A percentile compares a stretch with the other conserved stretches of the same genome.
phyloP scores from a whole-genome alignment of 2,888 invertebrate species.

The Acrobasis suavella region DNA sequence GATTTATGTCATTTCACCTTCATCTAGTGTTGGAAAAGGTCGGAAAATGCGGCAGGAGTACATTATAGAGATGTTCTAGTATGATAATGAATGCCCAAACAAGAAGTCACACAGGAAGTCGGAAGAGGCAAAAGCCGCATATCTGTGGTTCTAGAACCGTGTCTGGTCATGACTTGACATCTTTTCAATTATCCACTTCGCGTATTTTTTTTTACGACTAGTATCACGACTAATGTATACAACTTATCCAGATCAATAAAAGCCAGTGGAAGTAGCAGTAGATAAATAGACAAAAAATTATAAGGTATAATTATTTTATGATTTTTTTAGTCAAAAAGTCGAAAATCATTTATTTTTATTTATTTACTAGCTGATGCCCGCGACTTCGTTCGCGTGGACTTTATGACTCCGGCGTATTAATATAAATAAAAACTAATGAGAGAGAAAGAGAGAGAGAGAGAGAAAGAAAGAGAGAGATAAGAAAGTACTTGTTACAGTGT shows the following conservation, averaged over 20 bases:
- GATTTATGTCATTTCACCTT: conserved; percentile 3
- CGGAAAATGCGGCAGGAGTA: conserved; percentile 4
- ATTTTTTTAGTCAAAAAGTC: too few relatives aligned
- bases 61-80: conserved; percentile 1
- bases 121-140: conserved; percentile 7
- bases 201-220: neutral
- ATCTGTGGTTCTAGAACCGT: neutral
- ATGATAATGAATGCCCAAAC: conserved; percentile 14
- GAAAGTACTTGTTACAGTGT: too few relatives aligned
- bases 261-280: neutral
- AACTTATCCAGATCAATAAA: neutral
- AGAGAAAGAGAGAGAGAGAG: too few relatives aligned
- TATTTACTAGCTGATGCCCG: too few relatives aligned
- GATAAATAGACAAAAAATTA: too few relatives aligned
- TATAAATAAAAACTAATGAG: too few relatives aligned
- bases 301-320: too few relatives aligned
- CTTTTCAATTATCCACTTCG: neutral
- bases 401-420: too few relatives aligned
- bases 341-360: too few relatives aligned
- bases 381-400: too few relatives aligned
- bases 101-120: neutral
- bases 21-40: neutral
- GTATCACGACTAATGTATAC: neutral
- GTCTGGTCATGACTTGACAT: neutral
- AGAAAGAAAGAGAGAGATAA: too few relatives aligned